Percentiles rank a stretch among this genome's conserved stretches.
Evolutionary conservation across 2,888 invertebrate genomes (phyloP).

Genomic region (Trachelus troglodyta): DNA sequence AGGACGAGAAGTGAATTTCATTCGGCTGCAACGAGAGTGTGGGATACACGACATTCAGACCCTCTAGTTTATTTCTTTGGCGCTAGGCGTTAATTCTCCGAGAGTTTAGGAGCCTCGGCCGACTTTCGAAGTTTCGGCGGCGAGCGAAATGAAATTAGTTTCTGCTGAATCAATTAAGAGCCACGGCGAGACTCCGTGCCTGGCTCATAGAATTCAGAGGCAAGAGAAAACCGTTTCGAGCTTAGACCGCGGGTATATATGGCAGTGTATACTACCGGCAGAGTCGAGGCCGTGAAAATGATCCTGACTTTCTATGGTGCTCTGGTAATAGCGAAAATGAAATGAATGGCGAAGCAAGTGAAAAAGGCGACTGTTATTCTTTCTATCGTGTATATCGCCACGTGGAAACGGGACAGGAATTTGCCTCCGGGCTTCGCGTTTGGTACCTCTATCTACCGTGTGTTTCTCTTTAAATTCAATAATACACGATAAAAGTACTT

Average conservation of each 20-base stretch:
- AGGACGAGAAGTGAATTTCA: not conserved
- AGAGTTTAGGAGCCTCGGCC: slow-evolving; percentile 10
- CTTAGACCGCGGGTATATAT: not conserved
- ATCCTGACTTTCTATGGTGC: too few relatives aligned
- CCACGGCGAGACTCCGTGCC: slow-evolving; percentile 30
- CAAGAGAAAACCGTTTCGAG: not conserved
- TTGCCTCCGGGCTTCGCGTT: too few relatives aligned
- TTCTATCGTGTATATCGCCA: not conserved
- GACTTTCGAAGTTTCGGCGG: slow-evolving; percentile 45
- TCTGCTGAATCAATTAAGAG: slow-evolving; percentile 59
- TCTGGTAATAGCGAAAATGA: not conserved
- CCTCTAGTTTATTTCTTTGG: not conserved
- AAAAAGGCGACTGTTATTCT: not conserved
- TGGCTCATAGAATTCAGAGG: not conserved
- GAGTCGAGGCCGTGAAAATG: not conserved
- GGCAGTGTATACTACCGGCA: not conserved
- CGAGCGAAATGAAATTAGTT: slow-evolving; percentile 59
- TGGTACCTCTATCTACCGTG: too few relatives aligned
- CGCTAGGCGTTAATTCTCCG: not conserved
- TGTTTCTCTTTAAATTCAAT: slow-evolving; percentile 16
- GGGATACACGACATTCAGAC: not conserved
- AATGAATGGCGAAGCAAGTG: not conserved
- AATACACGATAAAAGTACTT: slow-evolving; percentile 9
- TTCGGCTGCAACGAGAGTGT: not conserved
- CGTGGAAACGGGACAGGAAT: not conserved